Conservation (phyloP, 2,797 vertebrate species). For the Benthosema pterotum region DNA sequence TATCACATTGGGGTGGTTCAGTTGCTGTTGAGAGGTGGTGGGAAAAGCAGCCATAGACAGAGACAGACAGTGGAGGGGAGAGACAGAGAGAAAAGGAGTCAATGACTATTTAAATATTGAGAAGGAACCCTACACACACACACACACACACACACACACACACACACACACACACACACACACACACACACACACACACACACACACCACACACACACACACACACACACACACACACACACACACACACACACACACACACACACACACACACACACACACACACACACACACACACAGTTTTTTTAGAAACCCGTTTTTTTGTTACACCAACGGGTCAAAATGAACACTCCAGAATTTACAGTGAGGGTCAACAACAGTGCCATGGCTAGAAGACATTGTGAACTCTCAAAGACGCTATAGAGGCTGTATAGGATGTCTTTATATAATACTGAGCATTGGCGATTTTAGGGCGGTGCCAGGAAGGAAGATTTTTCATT, state of each 20-base stretch:
- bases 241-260: background rate
- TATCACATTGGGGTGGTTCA: conserved; percentile 98
- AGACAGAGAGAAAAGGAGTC: conserved; percentile 30
- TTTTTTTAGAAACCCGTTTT: no score
- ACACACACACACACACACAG: no score
- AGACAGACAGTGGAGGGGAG: conserved; percentile 12
- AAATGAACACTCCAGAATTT: no score
- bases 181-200: background rate
- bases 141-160: no score
- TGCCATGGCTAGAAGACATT: conserved; percentile 14
- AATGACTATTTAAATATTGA: conserved; percentile 61
- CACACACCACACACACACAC: no score
- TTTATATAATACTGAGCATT: no score
- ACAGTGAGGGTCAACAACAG: conserved; percentile 26
- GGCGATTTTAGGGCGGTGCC: no score
- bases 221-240: no score
- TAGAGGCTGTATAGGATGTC: background rate
- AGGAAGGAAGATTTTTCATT: no score
- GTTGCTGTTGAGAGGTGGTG: conserved; percentile 81
- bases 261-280: no score
- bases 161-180: no score
- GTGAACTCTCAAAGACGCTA: background rate
- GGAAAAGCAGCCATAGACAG: background rate
- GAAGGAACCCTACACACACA: conserved; percentile 8
- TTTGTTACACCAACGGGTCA: no score